phyloP scores from a whole-genome alignment of 2,888 invertebrate species.

The Ctenicera cuprea region DNA sequence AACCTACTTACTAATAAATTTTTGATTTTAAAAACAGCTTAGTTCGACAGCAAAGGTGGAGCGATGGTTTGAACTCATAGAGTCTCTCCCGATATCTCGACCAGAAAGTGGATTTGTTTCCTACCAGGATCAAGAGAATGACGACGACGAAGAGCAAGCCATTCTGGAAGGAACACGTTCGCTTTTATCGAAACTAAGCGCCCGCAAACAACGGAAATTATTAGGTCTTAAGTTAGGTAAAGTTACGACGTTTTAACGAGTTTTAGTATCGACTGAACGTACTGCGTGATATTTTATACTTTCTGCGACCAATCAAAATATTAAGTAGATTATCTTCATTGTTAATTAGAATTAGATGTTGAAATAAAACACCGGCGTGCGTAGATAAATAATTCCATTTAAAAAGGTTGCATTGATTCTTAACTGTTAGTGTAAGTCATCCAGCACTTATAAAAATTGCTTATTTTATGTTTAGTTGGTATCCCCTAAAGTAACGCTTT shows the following conservation, averaged over 20 bases:
- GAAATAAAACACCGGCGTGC: too few species aligned
- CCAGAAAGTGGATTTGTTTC: slow-evolving; percentile 88
- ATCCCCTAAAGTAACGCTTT: too few species aligned
- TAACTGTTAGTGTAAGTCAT: too few species aligned
- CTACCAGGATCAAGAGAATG: slow-evolving; percentile 76
- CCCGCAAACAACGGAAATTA: slow-evolving; percentile 82
- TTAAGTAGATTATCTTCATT: too few species aligned
- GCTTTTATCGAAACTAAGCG: slow-evolving; percentile 81
- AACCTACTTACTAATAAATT: not conserved
- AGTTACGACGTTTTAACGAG: slow-evolving; percentile 81
- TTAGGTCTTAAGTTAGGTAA: slow-evolving; percentile 82
- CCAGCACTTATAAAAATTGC: too few species aligned
- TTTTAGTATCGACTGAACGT: not conserved
- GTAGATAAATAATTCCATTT: too few species aligned
- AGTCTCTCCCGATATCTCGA: slow-evolving; percentile 79
- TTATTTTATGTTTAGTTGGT: too few species aligned
- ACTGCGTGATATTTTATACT: not conserved
- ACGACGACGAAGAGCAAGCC: slow-evolving; percentile 75
- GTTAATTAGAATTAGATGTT: too few species aligned
- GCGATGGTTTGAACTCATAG: slow-evolving; percentile 86
- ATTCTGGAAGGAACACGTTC: slow-evolving; percentile 81
- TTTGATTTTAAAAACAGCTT: slow-evolving; percentile 73
- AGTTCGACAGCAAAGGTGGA: slow-evolving; percentile 87
- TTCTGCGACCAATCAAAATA: not conserved
- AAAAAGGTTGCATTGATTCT: too few species aligned